Evolutionary conservation across 2,113 vertebrate species (phyloP), one percentile per base, ranked within the genome.

Genomic region (Dendrocopos noguchii): DNA sequence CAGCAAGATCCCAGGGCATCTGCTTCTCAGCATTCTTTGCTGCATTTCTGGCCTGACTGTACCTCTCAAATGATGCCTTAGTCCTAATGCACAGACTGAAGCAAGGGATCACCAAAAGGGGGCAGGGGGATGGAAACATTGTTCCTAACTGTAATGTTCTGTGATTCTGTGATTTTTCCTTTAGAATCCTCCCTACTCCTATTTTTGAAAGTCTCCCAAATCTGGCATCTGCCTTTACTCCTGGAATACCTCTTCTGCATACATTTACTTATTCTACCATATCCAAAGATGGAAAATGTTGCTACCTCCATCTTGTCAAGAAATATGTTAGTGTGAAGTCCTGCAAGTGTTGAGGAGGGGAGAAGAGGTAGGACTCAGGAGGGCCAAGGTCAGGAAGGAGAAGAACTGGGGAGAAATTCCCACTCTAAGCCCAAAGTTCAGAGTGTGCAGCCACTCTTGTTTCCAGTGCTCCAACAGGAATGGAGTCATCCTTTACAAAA

Each of bases 171-270:
- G 42, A 28, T 87, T 81, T 86, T 86, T 65, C 39, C 47, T 65
- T 68, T 60, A 2, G 3, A 93, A 57, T 72, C 12, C 29, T 84
- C 24, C 20, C 52, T 55, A 47, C n/a, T n/a, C 34, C 70, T 92
- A 15, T 79, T 87, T 89, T 76, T 68, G n/a, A 80, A 84, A 90
- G 66, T 34, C 50, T 90, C 77, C 57, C n/a, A 84, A 68, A 84
- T 55, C 24, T 79, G 87, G 46, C 24, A 50, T 73, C 80, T 92
- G 80, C 66, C 34, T 88, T 64, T 88, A 55, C 86, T 95, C 55
- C 63, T 33, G 29, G 57, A 90, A 83, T 86, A 90, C 21, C 27
- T 71, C 60, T 16, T 75, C 39, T 72, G 64, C 24, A 18, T 50
- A 9, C 7, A 9, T 79, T 79, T 56, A 56, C n/a, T 46, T 33